Conservation (phyloP, 2,113 vertebrate genomes). For the Poeciliopsis prolifica region DNA sequence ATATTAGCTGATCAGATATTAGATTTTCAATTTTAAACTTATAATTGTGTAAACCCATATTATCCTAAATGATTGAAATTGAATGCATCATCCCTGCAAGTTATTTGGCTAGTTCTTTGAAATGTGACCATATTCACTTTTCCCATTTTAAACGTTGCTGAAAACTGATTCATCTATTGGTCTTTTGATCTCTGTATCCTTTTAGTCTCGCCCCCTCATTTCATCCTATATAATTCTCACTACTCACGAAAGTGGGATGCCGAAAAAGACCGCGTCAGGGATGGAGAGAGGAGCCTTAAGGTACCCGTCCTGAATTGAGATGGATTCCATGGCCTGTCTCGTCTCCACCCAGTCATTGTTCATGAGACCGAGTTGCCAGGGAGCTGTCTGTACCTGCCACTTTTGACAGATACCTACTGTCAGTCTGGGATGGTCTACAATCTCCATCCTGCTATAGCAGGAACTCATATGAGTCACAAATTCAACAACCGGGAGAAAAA, state of each 20-base stretch:
- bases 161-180: conserved; percentile 24
- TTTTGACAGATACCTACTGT: conserved; percentile 69
- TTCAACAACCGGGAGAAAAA: neutral
- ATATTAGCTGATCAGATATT: neutral
- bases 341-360: conserved; percentile 68
- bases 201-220: conserved; percentile 6
- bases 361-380: conserved; percentile 63
- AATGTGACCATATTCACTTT: neutral
- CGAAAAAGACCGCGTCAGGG: conserved; percentile 37
- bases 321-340: conserved; percentile 56
- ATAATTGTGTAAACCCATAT: neutral
- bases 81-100: neutral
- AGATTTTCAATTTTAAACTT: neutral
- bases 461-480: conserved; percentile 30
- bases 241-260: conserved; percentile 12
- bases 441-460: conserved; percentile 19
- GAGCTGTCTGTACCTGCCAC: conserved; percentile 68
- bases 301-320: conserved; percentile 57
- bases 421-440: conserved; percentile 42
- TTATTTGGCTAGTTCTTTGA: neutral
- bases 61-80: neutral
- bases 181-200: conserved; percentile 25
- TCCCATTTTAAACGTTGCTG: conserved; percentile 7
- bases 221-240: conserved; percentile 5
- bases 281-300: conserved; percentile 34